These are phyloP conservation scores for Glandiceps talaboti DNA, from an alignment of 53 echinoderm and acorn worm species.

Conservation along the genomic window DNA sequence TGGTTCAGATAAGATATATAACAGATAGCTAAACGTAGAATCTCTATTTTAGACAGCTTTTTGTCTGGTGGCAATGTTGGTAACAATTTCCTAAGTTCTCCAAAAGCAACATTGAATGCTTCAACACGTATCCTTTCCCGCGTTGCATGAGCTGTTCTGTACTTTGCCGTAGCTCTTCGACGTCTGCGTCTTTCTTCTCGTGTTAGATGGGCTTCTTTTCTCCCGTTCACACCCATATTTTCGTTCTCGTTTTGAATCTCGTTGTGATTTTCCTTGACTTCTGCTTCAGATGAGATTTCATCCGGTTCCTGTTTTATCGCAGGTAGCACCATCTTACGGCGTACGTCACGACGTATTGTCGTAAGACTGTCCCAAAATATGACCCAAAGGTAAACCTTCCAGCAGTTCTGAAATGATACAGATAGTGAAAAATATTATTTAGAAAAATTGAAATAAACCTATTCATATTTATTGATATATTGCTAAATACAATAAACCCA, in stretches of 20 bases:
- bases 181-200: conserved; percentile 75
- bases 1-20: conserved; percentile 93
- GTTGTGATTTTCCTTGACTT: conserved; percentile 35
- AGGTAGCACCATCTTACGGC: conserved; percentile 39
- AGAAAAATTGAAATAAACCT: too few relatives aligned
- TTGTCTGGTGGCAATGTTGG: conserved; percentile 93
- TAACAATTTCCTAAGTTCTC: conserved; percentile 69
- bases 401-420: not conserved
- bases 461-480: too few relatives aligned
- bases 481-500: too few relatives aligned
- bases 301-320: conserved; percentile 27
- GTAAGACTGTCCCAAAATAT: not conserved
- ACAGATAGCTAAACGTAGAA: conserved; percentile 79
- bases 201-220: conserved; percentile 56
- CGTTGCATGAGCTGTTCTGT: conserved; percentile 91
- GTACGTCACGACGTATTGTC: too few relatives aligned
- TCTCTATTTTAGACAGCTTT: conserved; percentile 88
- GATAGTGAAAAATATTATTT: not conserved
- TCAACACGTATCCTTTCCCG: conserved; percentile 75
- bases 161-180: conserved; percentile 79
- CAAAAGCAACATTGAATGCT: conserved; percentile 89
- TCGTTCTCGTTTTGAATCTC: too few relatives aligned
- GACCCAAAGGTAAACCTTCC: not conserved
- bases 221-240: too few relatives aligned
- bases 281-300: conserved; percentile 31